Evolutionary conservation across 30 jellyfish, hydroid and myxozoan species (phyloP).

Genomic region (Pelagia noctiluca): DNA sequence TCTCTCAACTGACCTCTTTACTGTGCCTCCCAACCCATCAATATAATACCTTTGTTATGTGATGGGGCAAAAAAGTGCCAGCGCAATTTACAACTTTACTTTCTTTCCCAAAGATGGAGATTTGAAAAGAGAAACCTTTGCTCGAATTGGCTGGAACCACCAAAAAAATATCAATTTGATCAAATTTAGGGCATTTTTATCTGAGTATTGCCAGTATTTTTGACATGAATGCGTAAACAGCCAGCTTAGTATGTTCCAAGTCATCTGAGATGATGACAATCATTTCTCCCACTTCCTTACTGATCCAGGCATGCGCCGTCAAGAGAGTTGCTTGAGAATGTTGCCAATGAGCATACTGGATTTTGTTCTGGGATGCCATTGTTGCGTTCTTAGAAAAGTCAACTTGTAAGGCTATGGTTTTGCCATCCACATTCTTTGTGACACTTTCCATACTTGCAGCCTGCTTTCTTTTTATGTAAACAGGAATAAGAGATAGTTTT

Average conservation of each 20-base stretch:
- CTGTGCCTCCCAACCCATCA: constrained; percentile 53
- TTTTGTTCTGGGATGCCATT: constrained; percentile 65
- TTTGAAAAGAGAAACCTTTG: constrained; percentile 17
- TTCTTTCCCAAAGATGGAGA: constrained; percentile 20
- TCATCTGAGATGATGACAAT: constrained; percentile 55
- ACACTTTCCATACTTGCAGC: constrained; percentile 40
- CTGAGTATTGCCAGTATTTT: constrained; percentile 28
- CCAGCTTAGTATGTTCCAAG: constrained; percentile 54
- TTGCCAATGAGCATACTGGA: constrained; percentile 78
- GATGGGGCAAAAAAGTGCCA: constrained; percentile 47
- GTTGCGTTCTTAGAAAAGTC: constrained; percentile 68
- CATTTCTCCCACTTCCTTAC: constrained; percentile 50
- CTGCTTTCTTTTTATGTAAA: constrained; percentile 56
- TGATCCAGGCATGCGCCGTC: constrained; percentile 76
- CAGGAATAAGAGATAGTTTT: constrained; percentile 39
- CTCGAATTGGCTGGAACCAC: constrained; percentile 52
- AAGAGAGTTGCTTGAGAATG: constrained; percentile 63
- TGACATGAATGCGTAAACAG: constrained; percentile 65
- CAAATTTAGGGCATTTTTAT: constrained; percentile 23
- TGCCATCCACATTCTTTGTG: constrained; percentile 61
- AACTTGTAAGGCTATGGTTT: constrained; percentile 45
- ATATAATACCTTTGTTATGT: constrained; percentile 69
- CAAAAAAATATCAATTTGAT: constrained; percentile 41
- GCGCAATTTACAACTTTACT: neutral
- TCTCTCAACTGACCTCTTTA: constrained; percentile 28